phyloP scores from a whole-genome alignment of 2,113 vertebrate species.

The Triplophysa siluroides region DNA sequence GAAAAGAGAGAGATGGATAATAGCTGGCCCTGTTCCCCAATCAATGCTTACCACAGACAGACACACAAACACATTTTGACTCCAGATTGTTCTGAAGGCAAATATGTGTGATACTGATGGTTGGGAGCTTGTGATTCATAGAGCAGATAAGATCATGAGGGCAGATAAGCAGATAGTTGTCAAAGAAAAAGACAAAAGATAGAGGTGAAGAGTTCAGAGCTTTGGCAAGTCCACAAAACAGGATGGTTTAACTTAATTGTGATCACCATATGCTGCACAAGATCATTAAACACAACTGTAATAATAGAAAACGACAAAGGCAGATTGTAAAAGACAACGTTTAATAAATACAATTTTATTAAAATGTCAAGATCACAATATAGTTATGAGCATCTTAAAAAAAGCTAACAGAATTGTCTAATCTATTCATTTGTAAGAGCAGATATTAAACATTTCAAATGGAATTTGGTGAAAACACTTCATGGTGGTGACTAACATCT shows the following conservation, averaged over 20 bases:
- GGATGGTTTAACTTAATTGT: not conserved
- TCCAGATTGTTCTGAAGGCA: conserved; percentile 15
- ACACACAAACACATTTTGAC: conserved; percentile 13
- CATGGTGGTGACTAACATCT: not conserved
- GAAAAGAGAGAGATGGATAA: conserved; percentile 36
- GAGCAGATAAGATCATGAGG: conserved; percentile 1
- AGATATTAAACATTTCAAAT: not conserved
- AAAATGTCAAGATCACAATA: not conserved
- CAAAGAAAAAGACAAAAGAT: not conserved
- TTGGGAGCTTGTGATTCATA: conserved; percentile 24
- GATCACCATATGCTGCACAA: not conserved
- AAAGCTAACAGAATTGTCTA: not conserved
- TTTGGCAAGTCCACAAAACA: not conserved
- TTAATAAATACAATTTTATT: no score
- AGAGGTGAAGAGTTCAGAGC: not conserved
- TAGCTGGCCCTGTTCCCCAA: conserved; percentile 37
- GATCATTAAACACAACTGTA: not conserved
- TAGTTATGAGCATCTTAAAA: not conserved
- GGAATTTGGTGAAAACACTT: not conserved
- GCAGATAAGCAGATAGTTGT: not conserved
- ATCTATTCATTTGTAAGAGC: not conserved
- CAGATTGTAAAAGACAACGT: not conserved
- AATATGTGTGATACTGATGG: conserved; percentile 35
- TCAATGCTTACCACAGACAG: conserved; percentile 24
- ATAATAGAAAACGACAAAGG: not conserved